Base-by-base conservation (phyloP, 2,888 invertebrate genomes). In the Morpho deidamia region DNA sequence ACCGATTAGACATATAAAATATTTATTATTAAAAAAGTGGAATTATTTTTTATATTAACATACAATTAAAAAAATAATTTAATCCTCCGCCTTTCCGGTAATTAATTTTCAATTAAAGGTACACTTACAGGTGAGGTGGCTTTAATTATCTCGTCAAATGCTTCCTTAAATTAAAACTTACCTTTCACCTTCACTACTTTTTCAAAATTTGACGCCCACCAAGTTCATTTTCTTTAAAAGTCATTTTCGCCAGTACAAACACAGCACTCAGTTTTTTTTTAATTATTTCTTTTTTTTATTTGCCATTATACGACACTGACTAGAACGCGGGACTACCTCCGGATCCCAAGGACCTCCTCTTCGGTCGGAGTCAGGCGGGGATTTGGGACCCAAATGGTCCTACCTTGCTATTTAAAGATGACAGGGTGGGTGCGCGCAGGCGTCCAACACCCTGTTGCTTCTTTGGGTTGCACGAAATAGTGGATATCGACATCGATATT, bases 391-490 rank as follows among this genome's bases (percentile, higher is more conserved):
- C 63, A 61, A 72, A 62, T 71, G 64, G 67, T 67, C 71, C 78
- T 69, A 74, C 73, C 67, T 66, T 69, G 64, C 74, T 67, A 72
- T 86, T 83, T 87, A 86, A 63, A 68, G 59, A 59, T 61, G 59
- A 42, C 46, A 75, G 23, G 85, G 78, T 76, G 74, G 76, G 67
- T 76, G 72, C 86, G 88, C 88, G 88, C 88, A 88, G 78, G 88
- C 88, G 88, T 87, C 79, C 78, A 76, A 80, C 83, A 88, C 88
- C 88, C 88, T 88, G 88, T 88, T 88, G 88, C 88, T 86, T 87
- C 87, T 58, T 74, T 77, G 81, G 61, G 72, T 65, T 56, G 81
- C 52, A 43, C 32, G 32, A 37, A 37, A 11, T 56, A 40, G 58
- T 59, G 59, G 43, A 10, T 69, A 59, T 80, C 81, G 80, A 79